phyloP scores from a whole-genome alignment of 2,797 vertebrate genomes.

The Betta splendens region DNA sequence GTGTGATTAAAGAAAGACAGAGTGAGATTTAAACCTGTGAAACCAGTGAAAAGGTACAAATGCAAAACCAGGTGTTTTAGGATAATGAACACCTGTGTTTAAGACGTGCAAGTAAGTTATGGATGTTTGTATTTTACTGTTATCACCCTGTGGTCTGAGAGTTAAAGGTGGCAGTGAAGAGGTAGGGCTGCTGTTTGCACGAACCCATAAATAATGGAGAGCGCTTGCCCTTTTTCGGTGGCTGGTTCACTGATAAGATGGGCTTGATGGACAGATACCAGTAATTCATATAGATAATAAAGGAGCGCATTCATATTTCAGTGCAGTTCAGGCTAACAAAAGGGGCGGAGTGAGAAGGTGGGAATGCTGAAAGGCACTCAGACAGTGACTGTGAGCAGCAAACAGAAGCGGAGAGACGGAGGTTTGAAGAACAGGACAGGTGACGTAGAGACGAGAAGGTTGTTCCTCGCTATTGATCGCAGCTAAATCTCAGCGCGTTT shows the following conservation, averaged over 20 bases:
- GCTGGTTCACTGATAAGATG: slow-evolving; percentile 66
- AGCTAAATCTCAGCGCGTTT: too few species aligned
- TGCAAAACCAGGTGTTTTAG: too few species aligned
- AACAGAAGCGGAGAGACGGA: slow-evolving; percentile 18
- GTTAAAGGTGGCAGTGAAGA: slow-evolving; percentile 41
- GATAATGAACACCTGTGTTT: too few species aligned
- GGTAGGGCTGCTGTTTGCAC: slow-evolving; percentile 41
- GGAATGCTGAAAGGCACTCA: slow-evolving; percentile 61
- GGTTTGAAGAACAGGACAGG: slow-evolving; percentile 5
- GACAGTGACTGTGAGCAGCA: slow-evolving; percentile 43
- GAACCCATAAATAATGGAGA: slow-evolving; percentile 71
- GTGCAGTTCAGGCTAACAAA: slow-evolving; percentile 32
- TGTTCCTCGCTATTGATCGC: too few species aligned
- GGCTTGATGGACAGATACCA: slow-evolving; percentile 65
- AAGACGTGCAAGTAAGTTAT: too few species aligned
- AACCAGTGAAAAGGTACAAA: too few species aligned
- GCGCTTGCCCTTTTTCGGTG: slow-evolving; percentile 62
- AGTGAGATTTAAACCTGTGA: too few species aligned
- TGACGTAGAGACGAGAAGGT: slow-evolving; percentile 15
- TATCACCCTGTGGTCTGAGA: slow-evolving; percentile 30
- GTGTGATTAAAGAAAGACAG: too few species aligned
- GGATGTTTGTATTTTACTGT: not conserved
- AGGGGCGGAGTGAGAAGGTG: slow-evolving; percentile 45
- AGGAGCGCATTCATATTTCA: slow-evolving; percentile 71
- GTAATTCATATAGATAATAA: slow-evolving; percentile 50